A percentile compares a stretch with the other conserved stretches of the same genome.
These are phyloP conservation scores for Sphaeridia pumilis DNA, from an alignment of 2,888 invertebrate genomes.

Conservation along the genomic window DNA sequence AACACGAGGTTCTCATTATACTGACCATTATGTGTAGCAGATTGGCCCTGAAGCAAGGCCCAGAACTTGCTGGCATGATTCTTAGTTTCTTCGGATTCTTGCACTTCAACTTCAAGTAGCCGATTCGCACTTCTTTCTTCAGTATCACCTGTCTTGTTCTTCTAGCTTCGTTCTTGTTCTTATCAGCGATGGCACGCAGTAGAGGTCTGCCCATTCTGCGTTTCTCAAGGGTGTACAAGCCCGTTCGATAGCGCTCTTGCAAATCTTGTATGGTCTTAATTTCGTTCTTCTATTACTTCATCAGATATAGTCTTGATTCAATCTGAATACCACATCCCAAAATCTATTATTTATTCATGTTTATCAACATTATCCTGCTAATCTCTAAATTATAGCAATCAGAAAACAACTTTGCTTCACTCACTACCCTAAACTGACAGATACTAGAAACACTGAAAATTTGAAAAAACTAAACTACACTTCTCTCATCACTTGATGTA, in stretches of 20 bases:
- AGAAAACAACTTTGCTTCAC: too few species aligned
- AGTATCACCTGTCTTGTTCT: too few species aligned
- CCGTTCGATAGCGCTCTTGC: background rate
- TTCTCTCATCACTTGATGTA: background rate
- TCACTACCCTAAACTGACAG: too few species aligned
- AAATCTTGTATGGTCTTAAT: background rate
- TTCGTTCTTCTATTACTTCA: conserved; percentile 1
- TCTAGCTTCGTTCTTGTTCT: background rate
- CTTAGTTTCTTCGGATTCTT: too few species aligned
- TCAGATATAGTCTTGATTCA: background rate
- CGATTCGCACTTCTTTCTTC: background rate
- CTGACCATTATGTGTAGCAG: too few species aligned
- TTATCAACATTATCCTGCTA: background rate
- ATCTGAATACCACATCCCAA: conserved; percentile 2
- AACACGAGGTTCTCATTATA: too few species aligned
- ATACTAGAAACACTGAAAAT: background rate
- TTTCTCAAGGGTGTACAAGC: background rate
- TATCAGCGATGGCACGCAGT: background rate
- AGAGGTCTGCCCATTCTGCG: background rate
- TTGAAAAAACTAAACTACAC: background rate
- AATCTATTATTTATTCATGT: conserved; percentile 2
- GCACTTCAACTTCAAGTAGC: too few species aligned
- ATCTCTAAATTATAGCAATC: too few species aligned
- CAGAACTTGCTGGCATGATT: too few species aligned
- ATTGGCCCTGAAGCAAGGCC: too few species aligned